Base-by-base conservation (phyloP, 2,888 invertebrate species). In the Geophilus truncorum region DNA sequence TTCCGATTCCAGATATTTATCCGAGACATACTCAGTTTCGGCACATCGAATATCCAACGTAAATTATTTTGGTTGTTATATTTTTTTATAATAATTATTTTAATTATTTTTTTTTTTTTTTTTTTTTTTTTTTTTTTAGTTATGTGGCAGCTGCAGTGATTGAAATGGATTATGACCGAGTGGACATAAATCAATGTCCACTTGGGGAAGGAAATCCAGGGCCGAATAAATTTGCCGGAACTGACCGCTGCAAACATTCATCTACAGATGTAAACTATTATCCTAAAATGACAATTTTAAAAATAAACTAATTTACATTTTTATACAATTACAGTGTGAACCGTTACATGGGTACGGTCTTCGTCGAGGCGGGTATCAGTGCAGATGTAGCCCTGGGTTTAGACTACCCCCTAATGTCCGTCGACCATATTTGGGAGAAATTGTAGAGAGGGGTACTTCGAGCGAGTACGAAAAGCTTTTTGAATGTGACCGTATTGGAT, bases 141-240 rank as follows among this genome's bases (percentile, higher is more conserved):
- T 96, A 96, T 86, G 96, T 97, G 0, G 98, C 95, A 51, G 93
- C 93, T 21, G 92, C 95, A 0, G 96, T 97, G 0, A 90, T 97
- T 87, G 97, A 98, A 90, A 93, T 97, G 91, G 98, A 98, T 86
- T 96, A 95, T 87, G 96, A 98, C 84, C 90, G 97, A 85, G 93
- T 98, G 87, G 98, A 98, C 86, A 96, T 98, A 87, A 98, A 98
- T 89, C 98, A 97, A 85, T 98, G 98, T 90, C 97, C 97, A 0
- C 89, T 89, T 82, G 94, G 96, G 81, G 90, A 92, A 84, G 98
- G 97, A 76, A 98, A 98, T 86, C 92, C 91, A 83, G 92, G 92
- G 36, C 94, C 95, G 0, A 98, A 98, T 89, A 90, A 91, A 86
- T 98, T 97, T 89, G 93, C 92, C 1, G 93, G 94, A 83, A 97